A percentile compares a stretch with the other conserved stretches of the same genome.
These are phyloP conservation scores for Ammodytes marinus DNA, from an alignment of 2,113 vertebrate species.

Conservation along the genomic window DNA sequence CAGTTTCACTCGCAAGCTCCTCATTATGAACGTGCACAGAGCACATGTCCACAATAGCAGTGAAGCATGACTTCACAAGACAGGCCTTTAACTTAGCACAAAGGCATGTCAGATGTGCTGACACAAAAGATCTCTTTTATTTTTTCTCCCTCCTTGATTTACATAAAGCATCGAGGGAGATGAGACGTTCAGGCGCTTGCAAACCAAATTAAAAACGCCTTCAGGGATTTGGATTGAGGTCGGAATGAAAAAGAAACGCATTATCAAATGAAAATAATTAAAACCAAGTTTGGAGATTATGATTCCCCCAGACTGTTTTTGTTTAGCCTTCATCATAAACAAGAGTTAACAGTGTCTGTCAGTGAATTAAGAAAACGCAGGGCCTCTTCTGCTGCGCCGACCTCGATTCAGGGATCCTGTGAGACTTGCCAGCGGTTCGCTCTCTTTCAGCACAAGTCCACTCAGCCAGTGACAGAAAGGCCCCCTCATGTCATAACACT, in stretches of 20 bases:
- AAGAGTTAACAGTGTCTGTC: constrained; percentile 72
- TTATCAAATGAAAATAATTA: constrained; percentile 73
- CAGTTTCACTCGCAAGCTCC: constrained; percentile 62
- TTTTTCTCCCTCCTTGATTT: constrained; percentile 54
- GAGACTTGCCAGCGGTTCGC: constrained; percentile 69
- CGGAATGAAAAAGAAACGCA: constrained; percentile 59
- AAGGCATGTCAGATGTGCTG: constrained; percentile 74
- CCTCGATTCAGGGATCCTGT: constrained; percentile 69
- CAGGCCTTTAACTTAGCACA: constrained; percentile 67
- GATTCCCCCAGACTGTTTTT: constrained; percentile 69
- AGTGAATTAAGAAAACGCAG: constrained; percentile 71
- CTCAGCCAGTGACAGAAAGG: constrained; percentile 75
- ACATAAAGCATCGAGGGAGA: constrained; percentile 64
- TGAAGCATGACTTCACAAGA: constrained; percentile 71
- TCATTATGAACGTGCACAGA: constrained; percentile 64
- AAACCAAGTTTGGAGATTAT: constrained; percentile 57
- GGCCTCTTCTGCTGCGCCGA: constrained; percentile 66
- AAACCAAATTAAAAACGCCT: constrained; percentile 66
- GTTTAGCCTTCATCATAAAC: constrained; percentile 72
- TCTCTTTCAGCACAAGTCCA: constrained; percentile 77
- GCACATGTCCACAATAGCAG: constrained; percentile 61
- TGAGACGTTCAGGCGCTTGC: constrained; percentile 55
- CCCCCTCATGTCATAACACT: constrained; percentile 77
- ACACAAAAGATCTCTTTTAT: constrained; percentile 66
- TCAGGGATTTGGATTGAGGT: constrained; percentile 64